Percentiles rank a stretch among this genome's conserved stretches.
These are phyloP conservation scores for Hemaris fuciformis DNA, from an alignment of 2,888 invertebrate species.

Conservation along the genomic window DNA sequence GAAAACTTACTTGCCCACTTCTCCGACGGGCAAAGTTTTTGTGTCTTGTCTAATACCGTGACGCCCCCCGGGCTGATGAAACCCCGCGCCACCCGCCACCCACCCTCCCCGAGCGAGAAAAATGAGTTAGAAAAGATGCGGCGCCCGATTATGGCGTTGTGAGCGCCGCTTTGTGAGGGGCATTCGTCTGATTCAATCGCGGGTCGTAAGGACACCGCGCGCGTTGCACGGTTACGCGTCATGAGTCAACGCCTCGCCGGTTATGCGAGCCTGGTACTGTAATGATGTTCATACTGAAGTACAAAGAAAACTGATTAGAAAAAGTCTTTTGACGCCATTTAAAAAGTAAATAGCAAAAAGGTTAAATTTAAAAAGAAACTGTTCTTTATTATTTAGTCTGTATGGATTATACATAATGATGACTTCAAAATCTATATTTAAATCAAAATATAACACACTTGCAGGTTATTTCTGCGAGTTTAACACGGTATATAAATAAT, in stretches of 20 bases:
- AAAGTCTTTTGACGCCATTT: too few species aligned
- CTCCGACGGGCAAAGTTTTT: conserved; percentile 73
- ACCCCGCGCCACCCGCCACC: conserved; percentile 43
- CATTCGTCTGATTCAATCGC: conserved; percentile 76
- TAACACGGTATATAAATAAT: too few species aligned
- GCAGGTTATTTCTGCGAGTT: too few species aligned
- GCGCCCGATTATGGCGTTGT: conserved; percentile 76
- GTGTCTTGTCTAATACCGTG: conserved; percentile 81
- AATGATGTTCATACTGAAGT: conserved; percentile 9
- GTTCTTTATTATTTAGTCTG: too few species aligned
- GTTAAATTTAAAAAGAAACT: too few species aligned
- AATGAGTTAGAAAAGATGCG: conserved; percentile 82
- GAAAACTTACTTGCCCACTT: conserved; percentile 72
- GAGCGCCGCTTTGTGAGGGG: conserved; percentile 66
- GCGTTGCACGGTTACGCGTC: conserved; percentile 49
- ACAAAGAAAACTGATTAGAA: too few species aligned
- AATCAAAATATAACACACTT: too few species aligned
- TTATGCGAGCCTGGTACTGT: conserved; percentile 42
- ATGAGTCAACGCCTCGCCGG: conserved; percentile 44
- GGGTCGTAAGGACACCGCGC: conserved; percentile 50
- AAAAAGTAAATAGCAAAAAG: too few species aligned
- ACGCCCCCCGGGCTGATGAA: conserved; percentile 74
- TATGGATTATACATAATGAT: too few species aligned
- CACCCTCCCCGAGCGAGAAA: conserved; percentile 72
- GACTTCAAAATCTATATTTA: too few species aligned